Evolutionary conservation across 2,113 vertebrate genomes (phyloP), one percentile per base, ranked within the genome.

Genomic region (Diglossa brunneiventris): DNA sequence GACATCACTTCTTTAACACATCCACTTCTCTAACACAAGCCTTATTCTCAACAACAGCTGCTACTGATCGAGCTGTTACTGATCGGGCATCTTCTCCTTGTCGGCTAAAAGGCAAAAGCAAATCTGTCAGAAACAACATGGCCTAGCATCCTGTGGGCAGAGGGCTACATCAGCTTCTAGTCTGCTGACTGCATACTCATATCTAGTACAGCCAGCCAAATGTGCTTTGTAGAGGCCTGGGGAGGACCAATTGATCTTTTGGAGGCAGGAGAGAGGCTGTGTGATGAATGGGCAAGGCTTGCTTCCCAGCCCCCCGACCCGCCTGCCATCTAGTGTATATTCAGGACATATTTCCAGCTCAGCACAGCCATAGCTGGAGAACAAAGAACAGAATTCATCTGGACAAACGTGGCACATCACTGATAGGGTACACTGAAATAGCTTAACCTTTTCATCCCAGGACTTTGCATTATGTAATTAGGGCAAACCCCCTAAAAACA

Each of bases 1-100:
- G 96, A 95, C 94, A 96, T 95, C 49, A 5, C 93, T 96, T 92
- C 90, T 90, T 96, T 96, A 95, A 95, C 96, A 94, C 94, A 73
- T 96, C 79, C 79, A 31, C 92, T 95, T 83, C 90, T 95, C 87
- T 84, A 91, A 73, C 85, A 95, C 93, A 95, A 96, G 91, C 70
- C 82, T 95, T 61, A 86, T 70, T 97, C 96, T 92, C 91, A 94
- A 58, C 94, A 97, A 50, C 90, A 95, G 91, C 96, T 97, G 97
- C 87, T 97, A 91, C 91, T 61, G 82, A 85, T 96, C 46, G 24
- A 96, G 95, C 88, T 64, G 82, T 52, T 94, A 91, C 72, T 24
- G 81, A 92, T 73, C 68, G 1, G 83, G 66, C 83, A 83, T 90
- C 92, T 92, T 77, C 73, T 87, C 82, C 94, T 78, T 89, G 80